Conservation (phyloP, 2,797 vertebrate species). For the Hybognathus amarus region DNA sequence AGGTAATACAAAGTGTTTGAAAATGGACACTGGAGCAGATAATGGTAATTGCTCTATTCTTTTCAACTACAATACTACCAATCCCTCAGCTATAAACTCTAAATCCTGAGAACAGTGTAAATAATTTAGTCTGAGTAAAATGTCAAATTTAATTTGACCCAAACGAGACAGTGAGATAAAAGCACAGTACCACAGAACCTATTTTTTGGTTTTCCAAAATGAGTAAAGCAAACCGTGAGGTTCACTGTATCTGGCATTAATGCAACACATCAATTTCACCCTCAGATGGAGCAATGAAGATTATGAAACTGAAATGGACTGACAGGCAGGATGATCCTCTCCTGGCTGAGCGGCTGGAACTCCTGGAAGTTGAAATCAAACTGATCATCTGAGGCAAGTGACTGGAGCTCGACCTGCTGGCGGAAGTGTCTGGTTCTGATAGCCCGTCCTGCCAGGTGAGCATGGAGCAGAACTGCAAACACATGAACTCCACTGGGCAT, state of each 20-base stretch:
- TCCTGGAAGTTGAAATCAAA: slow-evolving; percentile 93
- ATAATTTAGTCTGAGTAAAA: neutral
- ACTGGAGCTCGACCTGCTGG: slow-evolving; percentile 77
- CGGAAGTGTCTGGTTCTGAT: slow-evolving; percentile 84
- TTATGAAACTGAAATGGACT: slow-evolving; percentile 23
- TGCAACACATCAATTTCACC: neutral
- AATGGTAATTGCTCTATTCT: slow-evolving; percentile 6
- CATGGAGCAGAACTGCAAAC: slow-evolving; percentile 85
- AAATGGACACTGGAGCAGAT: slow-evolving; percentile 13
- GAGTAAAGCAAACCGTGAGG: neutral
- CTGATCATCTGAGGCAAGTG: slow-evolving; percentile 81
- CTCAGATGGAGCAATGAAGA: slow-evolving; percentile 9
- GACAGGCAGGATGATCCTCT: slow-evolving; percentile 84
- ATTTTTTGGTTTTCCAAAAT: neutral
- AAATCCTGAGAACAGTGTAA: slow-evolving; percentile 5
- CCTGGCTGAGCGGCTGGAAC: slow-evolving; percentile 84
- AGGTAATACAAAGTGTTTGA: slow-evolving; percentile 2
- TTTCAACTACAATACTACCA: neutral
- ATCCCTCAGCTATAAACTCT: neutral
- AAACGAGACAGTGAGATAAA: neutral
- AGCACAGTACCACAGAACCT: neutral
- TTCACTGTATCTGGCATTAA: slow-evolving; percentile 7
- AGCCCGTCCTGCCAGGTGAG: slow-evolving; percentile 84
- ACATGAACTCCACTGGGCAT: slow-evolving; percentile 83
- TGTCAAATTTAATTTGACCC: slow-evolving; percentile 8